A percentile compares a stretch with the other conserved stretches of the same genome.
Conservation (phyloP, 2,797 vertebrate species). For the Sibirionetta formosa region DNA sequence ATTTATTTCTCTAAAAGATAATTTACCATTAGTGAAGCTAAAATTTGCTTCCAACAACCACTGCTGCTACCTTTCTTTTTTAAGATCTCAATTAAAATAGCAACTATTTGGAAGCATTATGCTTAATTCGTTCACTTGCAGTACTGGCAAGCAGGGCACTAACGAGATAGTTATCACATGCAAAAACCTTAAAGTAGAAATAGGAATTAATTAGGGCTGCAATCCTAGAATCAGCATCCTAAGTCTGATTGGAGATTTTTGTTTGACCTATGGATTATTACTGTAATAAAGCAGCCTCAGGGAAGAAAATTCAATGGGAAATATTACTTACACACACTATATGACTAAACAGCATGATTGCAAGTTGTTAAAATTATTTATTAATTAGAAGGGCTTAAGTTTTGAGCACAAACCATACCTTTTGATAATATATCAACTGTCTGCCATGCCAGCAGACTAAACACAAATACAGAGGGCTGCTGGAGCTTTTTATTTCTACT, state of each 20-base stretch:
- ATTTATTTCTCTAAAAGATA: not conserved
- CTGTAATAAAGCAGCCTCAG: not conserved
- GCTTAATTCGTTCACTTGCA: conserved; percentile 55
- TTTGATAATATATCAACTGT: not conserved
- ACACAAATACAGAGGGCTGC: not conserved
- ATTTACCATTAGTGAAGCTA: not conserved
- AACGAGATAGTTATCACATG: not conserved
- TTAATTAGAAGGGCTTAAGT: not conserved
- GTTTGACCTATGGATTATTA: not conserved
- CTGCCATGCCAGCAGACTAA: not conserved
- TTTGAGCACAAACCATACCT: not conserved
- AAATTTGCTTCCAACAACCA: not conserved
- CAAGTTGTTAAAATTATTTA: not conserved
- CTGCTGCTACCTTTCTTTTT: not conserved
- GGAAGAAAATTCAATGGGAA: not conserved
- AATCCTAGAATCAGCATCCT: not conserved
- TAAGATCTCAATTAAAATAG: not conserved
- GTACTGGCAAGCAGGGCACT: conserved; percentile 1
- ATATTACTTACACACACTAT: not conserved
- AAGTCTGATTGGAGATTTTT: not conserved
- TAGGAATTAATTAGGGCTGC: conserved; percentile 11
- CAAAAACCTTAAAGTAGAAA: conserved; percentile 34
- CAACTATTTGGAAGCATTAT: conserved; percentile 5
- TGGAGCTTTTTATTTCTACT: not conserved
- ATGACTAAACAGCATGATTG: not conserved